phyloP scores from a whole-genome alignment of 2,797 vertebrate genomes.

The Florisuga fusca region DNA sequence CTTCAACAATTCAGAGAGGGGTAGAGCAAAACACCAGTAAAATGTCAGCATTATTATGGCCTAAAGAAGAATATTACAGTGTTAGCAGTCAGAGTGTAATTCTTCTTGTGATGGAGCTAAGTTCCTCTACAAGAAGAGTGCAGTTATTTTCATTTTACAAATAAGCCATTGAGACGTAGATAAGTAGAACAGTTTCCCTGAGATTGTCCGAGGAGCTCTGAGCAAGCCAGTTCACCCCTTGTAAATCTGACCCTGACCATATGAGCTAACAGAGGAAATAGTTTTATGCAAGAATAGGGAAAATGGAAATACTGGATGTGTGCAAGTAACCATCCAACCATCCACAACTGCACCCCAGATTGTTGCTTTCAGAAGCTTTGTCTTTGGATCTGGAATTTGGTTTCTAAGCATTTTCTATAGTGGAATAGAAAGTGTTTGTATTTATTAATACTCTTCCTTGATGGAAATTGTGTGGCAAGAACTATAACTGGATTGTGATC shows the following conservation, averaged over 20 bases:
- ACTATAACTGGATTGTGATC: background rate
- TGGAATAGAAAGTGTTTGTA: background rate
- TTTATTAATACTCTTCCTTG: background rate
- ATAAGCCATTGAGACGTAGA: constrained; percentile 21
- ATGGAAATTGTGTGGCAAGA: background rate
- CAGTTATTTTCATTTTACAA: constrained; percentile 28
- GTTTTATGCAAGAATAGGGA: background rate
- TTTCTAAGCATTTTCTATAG: background rate
- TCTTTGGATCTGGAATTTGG: background rate
- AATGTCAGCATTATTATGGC: constrained; percentile 34
- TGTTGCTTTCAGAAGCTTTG: background rate
- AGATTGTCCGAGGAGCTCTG: background rate
- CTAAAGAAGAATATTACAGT: constrained; percentile 24
- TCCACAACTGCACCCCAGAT: background rate
- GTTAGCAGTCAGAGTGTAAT: background rate
- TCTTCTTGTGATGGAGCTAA: background rate
- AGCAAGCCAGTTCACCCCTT: background rate
- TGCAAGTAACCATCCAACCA: background rate
- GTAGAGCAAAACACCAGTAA: background rate
- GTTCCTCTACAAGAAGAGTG: background rate
- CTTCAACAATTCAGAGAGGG: background rate
- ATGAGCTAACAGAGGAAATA: background rate
- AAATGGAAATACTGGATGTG: background rate
- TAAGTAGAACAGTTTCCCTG: background rate
- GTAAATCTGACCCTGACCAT: background rate